These are phyloP conservation scores for Epinephelus malabaricus DNA, from an alignment of 2,797 vertebrate genomes.

Conservation along the genomic window DNA sequence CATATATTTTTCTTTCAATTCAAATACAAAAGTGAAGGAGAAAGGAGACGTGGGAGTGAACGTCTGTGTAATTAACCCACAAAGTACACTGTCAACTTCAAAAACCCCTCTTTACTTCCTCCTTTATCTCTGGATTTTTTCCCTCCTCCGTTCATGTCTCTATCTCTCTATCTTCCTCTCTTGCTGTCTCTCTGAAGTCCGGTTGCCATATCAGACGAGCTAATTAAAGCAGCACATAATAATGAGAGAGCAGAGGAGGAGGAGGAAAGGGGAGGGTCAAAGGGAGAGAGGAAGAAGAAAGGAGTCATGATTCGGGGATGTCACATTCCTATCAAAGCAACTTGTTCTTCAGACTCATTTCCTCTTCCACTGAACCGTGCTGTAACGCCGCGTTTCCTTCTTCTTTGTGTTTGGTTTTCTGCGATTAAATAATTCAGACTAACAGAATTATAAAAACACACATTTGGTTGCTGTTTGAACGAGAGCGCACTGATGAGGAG, in stretches of 20 bases:
- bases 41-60: slow-evolving; percentile 43
- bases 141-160: slow-evolving; percentile 37
- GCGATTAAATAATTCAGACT: slow-evolving; percentile 34
- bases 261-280: slow-evolving; percentile 52
- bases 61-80: slow-evolving; percentile 70
- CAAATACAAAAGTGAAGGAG: slow-evolving; percentile 3
- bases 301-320: slow-evolving; percentile 55
- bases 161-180: slow-evolving; percentile 63
- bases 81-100: slow-evolving; percentile 70
- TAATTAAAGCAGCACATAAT: slow-evolving; percentile 79
- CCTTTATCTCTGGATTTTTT: slow-evolving; percentile 31
- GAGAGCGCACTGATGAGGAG: slow-evolving; percentile 23
- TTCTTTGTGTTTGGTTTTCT: slow-evolving; percentile 23
- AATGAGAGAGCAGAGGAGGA: slow-evolving; percentile 66
- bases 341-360: slow-evolving; percentile 45
- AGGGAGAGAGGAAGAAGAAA: slow-evolving; percentile 57
- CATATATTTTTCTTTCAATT: background rate
- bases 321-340: slow-evolving; percentile 61
- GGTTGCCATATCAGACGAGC: slow-evolving; percentile 66
- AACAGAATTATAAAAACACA: slow-evolving; percentile 30
- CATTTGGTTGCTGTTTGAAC: slow-evolving; percentile 14
- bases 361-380: slow-evolving; percentile 28
- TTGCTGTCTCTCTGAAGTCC: slow-evolving; percentile 76
- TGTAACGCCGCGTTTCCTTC: background rate
- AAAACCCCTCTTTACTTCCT: slow-evolving; percentile 57